Base-by-base conservation (phyloP, 92 coral and sea anemone genomes). In the Palythoa heliodiscus region DNA sequence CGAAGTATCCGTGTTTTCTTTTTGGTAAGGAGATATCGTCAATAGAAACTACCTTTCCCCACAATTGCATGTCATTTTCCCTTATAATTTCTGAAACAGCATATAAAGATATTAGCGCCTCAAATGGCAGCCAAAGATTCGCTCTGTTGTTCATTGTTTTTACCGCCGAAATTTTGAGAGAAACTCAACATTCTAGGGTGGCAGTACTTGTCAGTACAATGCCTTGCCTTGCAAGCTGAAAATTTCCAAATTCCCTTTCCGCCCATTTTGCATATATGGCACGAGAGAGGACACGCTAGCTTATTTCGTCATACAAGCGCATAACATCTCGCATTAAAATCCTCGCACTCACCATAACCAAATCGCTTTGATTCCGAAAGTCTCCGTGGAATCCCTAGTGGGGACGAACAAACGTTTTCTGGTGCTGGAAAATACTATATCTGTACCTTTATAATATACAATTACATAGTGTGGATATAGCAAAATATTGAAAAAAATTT, bases 311-410 rank as follows among this genome's bases (percentile, higher is more conserved):
- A 29, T 1, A 29, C 35, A 29, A 29, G 35, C 1, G 35, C 0
- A 29, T 29, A 29, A 29, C 35, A 29, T 29, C 35, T 29, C 35
- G 35, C 35, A 29, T 29, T 29, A 29, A 29, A 1, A 29, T 29
- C 35, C 35, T 71, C 52, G 24, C 7, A 75, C 79, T 50, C 22
- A 75, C 79, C 79, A 75, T 75, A 75, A 9, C 79, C 79, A 55
- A 75, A 75, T 9, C 79, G 63, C 24, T 50, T 13, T 24, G 12
- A 9, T 15, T 24, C 38, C 58, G 64, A 10, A 75, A 75, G 58
- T 52, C 79, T 52, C 38, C 16, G 79, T 16, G 79, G 79, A 3
- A 75, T 43, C 23, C 79, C 79, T 75, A 23, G 48, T 11, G 75
- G 7, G 16, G 16, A 70, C 25, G 48, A 70, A 70, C 15, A 70